Percentiles rank a stretch among this genome's conserved stretches.
Evolutionary conservation across 2,113 vertebrate genomes (phyloP).

Genomic region (Collichthys lucidus): DNA sequence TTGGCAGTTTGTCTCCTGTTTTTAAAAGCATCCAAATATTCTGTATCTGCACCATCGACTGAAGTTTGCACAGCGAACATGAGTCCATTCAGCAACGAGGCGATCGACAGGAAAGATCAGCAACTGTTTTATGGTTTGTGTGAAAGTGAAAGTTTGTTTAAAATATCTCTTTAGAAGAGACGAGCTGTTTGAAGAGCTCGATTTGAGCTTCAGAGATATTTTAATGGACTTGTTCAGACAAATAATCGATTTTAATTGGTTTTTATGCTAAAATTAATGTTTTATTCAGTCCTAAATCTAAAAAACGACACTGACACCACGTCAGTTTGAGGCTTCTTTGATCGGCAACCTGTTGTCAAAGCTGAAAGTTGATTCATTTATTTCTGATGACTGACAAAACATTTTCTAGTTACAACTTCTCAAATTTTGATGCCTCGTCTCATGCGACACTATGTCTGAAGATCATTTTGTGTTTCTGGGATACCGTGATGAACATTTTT

Average conservation of each 20-base stretch:
- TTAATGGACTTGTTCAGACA: neutral
- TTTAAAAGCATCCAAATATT: neutral
- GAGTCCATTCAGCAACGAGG: neutral
- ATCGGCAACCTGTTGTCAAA: neutral
- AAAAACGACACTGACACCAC: neutral
- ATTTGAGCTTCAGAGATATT: neutral
- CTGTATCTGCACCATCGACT: neutral
- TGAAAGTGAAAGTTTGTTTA: neutral
- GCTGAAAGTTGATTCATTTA: neutral
- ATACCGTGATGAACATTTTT: neutral
- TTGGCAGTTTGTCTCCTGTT: constrained; percentile 18
- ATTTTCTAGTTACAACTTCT: neutral
- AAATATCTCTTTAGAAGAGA: neutral
- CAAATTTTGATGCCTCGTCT: neutral
- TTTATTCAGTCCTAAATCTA: neutral
- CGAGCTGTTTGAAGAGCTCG: neutral
- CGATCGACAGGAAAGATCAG: no score
- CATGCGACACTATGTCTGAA: no score
- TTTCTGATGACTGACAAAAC: no score
- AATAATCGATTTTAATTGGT: neutral
- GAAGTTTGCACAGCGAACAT: neutral
- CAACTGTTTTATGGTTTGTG: neutral
- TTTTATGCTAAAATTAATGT: neutral
- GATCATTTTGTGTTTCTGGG: neutral
- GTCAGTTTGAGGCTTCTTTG: neutral